Evolutionary conservation across 2,113 vertebrate species (phyloP).

Genomic region (Pogonocichla stellata): DNA sequence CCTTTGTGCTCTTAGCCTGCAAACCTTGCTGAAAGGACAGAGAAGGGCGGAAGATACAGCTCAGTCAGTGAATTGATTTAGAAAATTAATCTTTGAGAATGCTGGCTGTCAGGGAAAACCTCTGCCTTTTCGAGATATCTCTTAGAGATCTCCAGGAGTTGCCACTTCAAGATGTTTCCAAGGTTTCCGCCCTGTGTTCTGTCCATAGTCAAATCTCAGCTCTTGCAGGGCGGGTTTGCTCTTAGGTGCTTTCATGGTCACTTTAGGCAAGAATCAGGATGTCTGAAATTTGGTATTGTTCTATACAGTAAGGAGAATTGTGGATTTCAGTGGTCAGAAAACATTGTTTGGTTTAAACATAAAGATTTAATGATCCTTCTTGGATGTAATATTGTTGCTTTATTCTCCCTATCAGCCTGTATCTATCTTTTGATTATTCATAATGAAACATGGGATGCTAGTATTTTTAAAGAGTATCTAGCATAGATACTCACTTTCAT

Average conservation of each 20-base stretch:
- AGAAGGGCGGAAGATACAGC: neutral
- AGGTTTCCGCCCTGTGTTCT: neutral
- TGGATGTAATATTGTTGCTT: neutral
- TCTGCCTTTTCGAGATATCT: neutral
- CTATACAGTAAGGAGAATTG: neutral
- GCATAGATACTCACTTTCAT: neutral
- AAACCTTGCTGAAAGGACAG: neutral
- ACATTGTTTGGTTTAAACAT: neutral
- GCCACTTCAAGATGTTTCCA: neutral
- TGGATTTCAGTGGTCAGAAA: neutral
- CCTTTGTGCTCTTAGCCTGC: neutral
- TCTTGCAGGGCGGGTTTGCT: neutral
- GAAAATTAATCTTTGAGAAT: neutral
- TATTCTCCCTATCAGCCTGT: neutral
- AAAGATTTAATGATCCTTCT: neutral
- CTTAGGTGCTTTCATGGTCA: neutral
- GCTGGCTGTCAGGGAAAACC: neutral
- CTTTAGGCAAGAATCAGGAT: neutral
- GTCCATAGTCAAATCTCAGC: neutral
- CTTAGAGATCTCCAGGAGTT: neutral
- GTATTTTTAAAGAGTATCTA: neutral
- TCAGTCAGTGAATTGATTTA: neutral
- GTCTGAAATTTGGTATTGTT: neutral
- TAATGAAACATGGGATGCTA: neutral
- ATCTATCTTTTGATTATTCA: neutral